Conservation (phyloP, 2,888 invertebrate species). For the Diadromus collaris region DNA sequence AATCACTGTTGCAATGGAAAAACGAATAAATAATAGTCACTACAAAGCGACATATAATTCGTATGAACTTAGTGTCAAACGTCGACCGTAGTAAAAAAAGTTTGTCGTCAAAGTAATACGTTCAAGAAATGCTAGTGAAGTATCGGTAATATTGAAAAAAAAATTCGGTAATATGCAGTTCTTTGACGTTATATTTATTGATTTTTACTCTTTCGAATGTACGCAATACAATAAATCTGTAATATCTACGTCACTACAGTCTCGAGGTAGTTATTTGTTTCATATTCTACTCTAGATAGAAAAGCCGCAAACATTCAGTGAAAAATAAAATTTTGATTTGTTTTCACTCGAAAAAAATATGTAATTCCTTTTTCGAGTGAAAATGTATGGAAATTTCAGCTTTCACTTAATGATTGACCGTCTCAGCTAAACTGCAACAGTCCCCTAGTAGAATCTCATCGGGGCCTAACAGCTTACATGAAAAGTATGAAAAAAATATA, state of each 20-base stretch:
- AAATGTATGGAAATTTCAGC: not conserved
- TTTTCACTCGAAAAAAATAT: not conserved
- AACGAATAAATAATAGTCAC: not conserved
- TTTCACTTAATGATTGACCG: not conserved
- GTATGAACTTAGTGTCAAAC: not conserved
- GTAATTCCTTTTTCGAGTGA: not conserved
- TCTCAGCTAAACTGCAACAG: not conserved
- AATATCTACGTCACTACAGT: conserved; percentile 22
- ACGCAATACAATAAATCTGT: conserved; percentile 16
- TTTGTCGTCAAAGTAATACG: not conserved
- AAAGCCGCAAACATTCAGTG: not conserved
- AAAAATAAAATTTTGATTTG: not conserved
- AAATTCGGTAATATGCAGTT: not conserved
- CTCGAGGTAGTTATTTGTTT: conserved; percentile 32
- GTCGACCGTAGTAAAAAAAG: not conserved
- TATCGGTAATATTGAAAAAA: not conserved
- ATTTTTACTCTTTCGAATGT: conserved; percentile 39
- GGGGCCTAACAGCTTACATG: not conserved
- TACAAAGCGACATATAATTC: not conserved
- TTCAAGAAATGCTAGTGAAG: not conserved
- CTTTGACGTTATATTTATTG: conserved; percentile 33
- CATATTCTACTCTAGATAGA: not conserved
- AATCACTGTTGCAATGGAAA: conserved; percentile 1
- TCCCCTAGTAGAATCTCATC: not conserved
- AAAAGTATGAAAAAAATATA: conserved; percentile 26